A percentile compares a stretch with the other conserved stretches of the same genome.
These are phyloP conservation scores for Nerophis ophidion DNA, from an alignment of 2,113 vertebrate species.

Conservation along the genomic window DNA sequence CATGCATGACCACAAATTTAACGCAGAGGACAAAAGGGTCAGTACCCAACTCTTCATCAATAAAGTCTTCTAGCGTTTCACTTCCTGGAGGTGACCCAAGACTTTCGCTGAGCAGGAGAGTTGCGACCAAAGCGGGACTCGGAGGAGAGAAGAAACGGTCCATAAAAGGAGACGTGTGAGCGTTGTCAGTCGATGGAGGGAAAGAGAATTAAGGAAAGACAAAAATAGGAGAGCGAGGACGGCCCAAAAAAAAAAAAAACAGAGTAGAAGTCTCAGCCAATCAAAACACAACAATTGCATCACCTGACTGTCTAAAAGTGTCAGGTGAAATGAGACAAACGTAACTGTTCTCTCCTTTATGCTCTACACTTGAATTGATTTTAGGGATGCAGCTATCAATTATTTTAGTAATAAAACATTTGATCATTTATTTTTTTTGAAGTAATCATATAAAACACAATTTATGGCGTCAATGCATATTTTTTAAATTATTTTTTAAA, in stretches of 20 bases:
- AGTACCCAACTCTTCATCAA: background rate
- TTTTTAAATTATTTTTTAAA: no score
- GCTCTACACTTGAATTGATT: no score
- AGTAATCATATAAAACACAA: no score
- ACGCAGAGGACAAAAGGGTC: background rate
- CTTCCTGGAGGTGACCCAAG: background rate
- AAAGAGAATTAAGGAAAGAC: slow-evolving; percentile 15
- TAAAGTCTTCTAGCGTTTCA: background rate
- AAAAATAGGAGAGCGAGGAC: slow-evolving; percentile 25
- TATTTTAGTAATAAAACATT: no score
- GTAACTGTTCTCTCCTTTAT: no score
- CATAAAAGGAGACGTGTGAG: background rate
- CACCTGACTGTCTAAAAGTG: background rate
- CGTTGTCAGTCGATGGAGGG: background rate
- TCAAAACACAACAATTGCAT: slow-evolving; percentile 38
- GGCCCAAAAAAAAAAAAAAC: slow-evolving; percentile 20
- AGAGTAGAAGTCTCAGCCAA: slow-evolving; percentile 23
- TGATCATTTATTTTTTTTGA: no score
- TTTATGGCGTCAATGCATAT: no score
- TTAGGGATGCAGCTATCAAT: no score
- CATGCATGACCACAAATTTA: background rate
- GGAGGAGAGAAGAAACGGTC: background rate
- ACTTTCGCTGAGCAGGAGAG: no score
- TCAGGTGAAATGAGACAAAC: no score
- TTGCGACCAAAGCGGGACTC: no score